Evolutionary conservation across 2,888 invertebrate species (phyloP).

Genomic region (Heliconius aoede): DNA sequence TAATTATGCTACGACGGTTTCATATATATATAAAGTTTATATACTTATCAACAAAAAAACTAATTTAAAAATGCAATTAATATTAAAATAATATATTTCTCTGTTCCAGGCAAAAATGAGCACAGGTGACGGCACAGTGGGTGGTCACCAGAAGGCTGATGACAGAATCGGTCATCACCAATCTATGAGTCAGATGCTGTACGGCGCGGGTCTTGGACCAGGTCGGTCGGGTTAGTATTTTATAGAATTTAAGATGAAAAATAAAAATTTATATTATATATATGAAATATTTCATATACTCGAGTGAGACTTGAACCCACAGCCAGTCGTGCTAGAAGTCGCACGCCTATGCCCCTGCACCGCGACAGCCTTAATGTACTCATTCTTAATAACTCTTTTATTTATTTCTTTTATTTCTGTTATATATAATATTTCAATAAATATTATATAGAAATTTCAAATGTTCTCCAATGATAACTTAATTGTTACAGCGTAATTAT

Average conservation of each 20-base stretch:
- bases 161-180: conserved; percentile 78
- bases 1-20: too few relatives aligned
- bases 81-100: neutral
- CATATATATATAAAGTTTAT: too few relatives aligned
- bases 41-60: neutral
- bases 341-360: neutral
- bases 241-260: neutral
- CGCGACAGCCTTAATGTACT: neutral
- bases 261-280: too few relatives aligned
- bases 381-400: too few relatives aligned
- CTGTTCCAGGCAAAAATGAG: conserved; percentile 85
- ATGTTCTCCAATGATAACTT: too few relatives aligned
- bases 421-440: too few relatives aligned
- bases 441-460: too few relatives aligned
- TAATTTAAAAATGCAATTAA: neutral
- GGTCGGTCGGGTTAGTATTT: conserved; percentile 75
- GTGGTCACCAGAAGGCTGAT: conserved; percentile 78
- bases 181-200: conserved; percentile 83
- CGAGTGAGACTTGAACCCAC: neutral
- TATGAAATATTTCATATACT: neutral
- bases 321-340: neutral
- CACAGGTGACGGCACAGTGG: conserved; percentile 81
- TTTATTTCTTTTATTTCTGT: too few relatives aligned
- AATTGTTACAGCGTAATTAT: too few relatives aligned
- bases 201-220: conserved; percentile 77